phyloP scores from a whole-genome alignment of 2,113 vertebrate species.

The Ptychochromis oligacanthus region DNA sequence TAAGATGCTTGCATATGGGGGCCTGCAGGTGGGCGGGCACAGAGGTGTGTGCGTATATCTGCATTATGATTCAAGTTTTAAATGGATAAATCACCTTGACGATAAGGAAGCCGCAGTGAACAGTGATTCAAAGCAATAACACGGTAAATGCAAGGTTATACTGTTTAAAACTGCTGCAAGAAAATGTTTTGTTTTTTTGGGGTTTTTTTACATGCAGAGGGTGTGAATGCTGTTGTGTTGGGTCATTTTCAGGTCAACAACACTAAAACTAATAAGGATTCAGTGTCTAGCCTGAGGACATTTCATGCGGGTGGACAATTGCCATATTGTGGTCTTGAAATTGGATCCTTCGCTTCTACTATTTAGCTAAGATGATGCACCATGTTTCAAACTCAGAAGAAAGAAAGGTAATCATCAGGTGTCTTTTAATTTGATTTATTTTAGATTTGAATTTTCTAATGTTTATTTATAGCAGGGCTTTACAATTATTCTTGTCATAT shows the following conservation, averaged over 20 bases:
- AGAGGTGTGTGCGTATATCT: conserved; percentile 7
- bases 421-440: conserved; percentile 22
- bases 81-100: conserved; percentile 44
- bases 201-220: neutral
- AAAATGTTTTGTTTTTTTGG: neutral
- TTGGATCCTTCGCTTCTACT: conserved; percentile 3
- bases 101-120: neutral
- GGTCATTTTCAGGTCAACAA: conserved; percentile 29
- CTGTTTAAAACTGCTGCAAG: conserved; percentile 8
- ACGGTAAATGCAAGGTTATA: neutral
- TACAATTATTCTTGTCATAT: neutral
- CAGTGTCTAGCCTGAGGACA: conserved; percentile 24
- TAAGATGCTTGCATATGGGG: conserved; percentile 30
- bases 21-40: conserved; percentile 14
- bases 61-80: conserved; percentile 31
- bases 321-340: conserved; percentile 22
- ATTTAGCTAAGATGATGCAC: neutral
- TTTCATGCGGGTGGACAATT: conserved; percentile 28
- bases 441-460: conserved; percentile 14
- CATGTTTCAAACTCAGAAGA: conserved; percentile 13
- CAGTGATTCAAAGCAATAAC: neutral
- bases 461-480: neutral
- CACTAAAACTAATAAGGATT: conserved; percentile 23
- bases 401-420: neutral
- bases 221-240: neutral